Conservation (phyloP, 1,140 invertebrate genomes). For the Nasonia longicornis region DNA sequence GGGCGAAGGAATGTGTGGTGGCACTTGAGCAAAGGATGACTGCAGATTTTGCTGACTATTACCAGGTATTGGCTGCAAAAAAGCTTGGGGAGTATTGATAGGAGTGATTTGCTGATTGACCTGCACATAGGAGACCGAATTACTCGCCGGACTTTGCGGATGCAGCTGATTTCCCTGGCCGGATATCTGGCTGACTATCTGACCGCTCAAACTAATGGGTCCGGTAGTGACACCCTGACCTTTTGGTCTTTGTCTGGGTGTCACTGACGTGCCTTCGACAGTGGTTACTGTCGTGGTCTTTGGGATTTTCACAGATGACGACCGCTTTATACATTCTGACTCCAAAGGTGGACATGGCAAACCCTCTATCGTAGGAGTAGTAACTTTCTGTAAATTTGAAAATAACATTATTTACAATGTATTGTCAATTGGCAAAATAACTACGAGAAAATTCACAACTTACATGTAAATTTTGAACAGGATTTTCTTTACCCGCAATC, state of each 20-base stretch:
- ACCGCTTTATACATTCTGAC: conserved; percentile 73
- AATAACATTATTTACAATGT: not conserved
- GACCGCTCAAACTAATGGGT: conserved; percentile 64
- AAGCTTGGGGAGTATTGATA: conserved; percentile 55
- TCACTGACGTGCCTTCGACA: conserved; percentile 84
- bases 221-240: conserved; percentile 69
- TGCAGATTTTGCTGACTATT: conserved; percentile 55
- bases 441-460: conserved; percentile 56
- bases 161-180: conserved; percentile 63
- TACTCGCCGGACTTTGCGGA: conserved; percentile 53
- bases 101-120: conserved; percentile 57
- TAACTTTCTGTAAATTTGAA: conserved; percentile 71
- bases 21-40: conserved; percentile 55
- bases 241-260: conserved; percentile 87
- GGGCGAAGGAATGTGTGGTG: conserved; percentile 61
- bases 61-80: conserved; percentile 48
- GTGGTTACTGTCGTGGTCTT: conserved; percentile 68
- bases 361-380: conserved; percentile 75
- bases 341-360: conserved; percentile 77
- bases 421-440: not conserved
- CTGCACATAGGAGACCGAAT: conserved; percentile 57
- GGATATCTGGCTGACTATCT: conserved; percentile 66
- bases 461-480: conserved; percentile 87
- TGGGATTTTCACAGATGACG: conserved; percentile 70
- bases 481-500: conserved; percentile 80